These are phyloP conservation scores for Rhyzopertha dominica DNA, from an alignment of 1,140 invertebrate genomes.

Conservation along the genomic window DNA sequence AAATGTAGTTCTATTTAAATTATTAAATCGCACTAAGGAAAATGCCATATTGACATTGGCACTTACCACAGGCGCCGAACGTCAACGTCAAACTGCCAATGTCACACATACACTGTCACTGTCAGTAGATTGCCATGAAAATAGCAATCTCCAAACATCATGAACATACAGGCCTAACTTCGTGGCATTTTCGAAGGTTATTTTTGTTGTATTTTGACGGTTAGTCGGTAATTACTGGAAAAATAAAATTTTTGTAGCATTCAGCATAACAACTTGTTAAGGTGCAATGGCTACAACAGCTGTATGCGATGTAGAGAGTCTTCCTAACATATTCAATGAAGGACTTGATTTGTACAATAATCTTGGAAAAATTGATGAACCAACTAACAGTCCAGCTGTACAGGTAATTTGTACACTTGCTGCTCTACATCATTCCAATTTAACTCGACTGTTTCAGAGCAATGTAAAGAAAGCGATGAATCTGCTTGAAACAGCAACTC, in stretches of 20 bases:
- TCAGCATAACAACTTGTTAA: too few species aligned
- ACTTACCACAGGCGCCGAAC: slow-evolving; percentile 8
- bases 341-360: slow-evolving; percentile 55
- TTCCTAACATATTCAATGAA: slow-evolving; percentile 56
- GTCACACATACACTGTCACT: too few species aligned
- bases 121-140: too few species aligned
- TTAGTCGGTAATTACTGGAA: too few species aligned
- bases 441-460: slow-evolving; percentile 20
- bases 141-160: too few species aligned
- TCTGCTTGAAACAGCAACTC: slow-evolving; percentile 72
- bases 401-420: slow-evolving; percentile 48
- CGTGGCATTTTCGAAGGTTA: too few species aligned
- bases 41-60: slow-evolving; percentile 55
- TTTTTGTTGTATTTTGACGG: too few species aligned
- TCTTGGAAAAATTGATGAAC: slow-evolving; percentile 51
- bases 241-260: too few species aligned
- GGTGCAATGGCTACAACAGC: too few species aligned
- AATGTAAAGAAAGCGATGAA: slow-evolving; percentile 62
- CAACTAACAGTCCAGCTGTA: slow-evolving; percentile 55
- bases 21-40: slow-evolving; percentile 55
- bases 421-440: neutral
- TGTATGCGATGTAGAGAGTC: slow-evolving; percentile 29
- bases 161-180: too few species aligned
- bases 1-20: slow-evolving; percentile 50
- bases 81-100: too few species aligned